Conservation (phyloP, 1,140 invertebrate species). For the Protaetia brevitarsis region DNA sequence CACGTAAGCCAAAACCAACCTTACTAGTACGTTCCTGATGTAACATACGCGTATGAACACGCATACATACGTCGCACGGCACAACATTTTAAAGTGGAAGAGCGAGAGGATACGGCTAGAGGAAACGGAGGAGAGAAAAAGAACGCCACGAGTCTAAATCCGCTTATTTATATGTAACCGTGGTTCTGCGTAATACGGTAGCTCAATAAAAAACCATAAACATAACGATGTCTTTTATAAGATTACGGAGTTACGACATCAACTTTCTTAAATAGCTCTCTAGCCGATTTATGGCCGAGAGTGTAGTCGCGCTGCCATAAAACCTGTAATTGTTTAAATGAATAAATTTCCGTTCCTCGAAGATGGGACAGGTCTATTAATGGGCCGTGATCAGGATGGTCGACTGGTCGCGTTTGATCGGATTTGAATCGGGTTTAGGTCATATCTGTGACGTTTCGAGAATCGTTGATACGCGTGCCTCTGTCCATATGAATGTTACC, state of each 20-base stretch:
- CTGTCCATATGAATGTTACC: too few species aligned
- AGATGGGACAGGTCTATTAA: not conserved
- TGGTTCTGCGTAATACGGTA: constrained; percentile 18
- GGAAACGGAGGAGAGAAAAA: not conserved
- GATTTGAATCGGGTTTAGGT: not conserved
- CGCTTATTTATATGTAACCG: constrained; percentile 17
- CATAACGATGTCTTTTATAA: constrained; percentile 22
- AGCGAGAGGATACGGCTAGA: not conserved
- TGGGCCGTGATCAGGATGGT: not conserved
- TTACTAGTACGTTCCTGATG: too few species aligned
- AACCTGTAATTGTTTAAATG: constrained; percentile 22
- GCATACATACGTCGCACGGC: too few species aligned
- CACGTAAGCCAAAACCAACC: too few species aligned
- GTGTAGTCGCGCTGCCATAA: not conserved
- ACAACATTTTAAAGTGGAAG: not conserved
- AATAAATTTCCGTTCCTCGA: constrained; percentile 11
- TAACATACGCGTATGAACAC: too few species aligned
- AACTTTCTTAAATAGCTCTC: constrained; percentile 19
- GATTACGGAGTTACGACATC: constrained; percentile 20
- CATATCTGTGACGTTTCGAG: not conserved
- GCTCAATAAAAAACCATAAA: constrained; percentile 22
- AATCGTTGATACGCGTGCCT: not conserved
- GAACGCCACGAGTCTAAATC: not conserved
- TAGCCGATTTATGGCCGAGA: constrained; percentile 5
- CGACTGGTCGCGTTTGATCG: not conserved